phyloP scores from a whole-genome alignment of 2,888 invertebrate genomes.

The Digitonthophagus gazella region DNA sequence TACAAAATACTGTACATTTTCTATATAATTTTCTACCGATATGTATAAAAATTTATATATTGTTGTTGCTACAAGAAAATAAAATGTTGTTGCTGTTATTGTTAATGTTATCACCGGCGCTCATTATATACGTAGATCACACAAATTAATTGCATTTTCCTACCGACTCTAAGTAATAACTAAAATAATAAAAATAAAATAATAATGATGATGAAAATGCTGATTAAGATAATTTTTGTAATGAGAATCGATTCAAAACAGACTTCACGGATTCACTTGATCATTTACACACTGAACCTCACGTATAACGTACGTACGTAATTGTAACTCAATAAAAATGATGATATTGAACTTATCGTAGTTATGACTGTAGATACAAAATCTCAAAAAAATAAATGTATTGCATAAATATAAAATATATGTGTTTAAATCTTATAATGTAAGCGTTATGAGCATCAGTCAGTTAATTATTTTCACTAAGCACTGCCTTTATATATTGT shows the following conservation, averaged over 20 bases:
- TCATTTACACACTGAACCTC: background rate
- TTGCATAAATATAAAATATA: background rate
- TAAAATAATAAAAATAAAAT: background rate
- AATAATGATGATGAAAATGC: too few species aligned
- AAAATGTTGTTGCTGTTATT: slow-evolving; percentile 51
- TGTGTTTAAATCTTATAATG: background rate
- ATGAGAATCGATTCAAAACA: background rate
- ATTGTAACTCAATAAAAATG: background rate
- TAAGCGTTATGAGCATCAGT: background rate
- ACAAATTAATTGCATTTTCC: slow-evolving; percentile 5
- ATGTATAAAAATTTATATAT: slow-evolving; percentile 35
- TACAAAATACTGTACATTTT: slow-evolving; percentile 13
- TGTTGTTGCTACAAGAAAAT: slow-evolving; percentile 46
- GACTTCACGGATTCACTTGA: too few species aligned
- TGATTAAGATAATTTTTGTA: background rate
- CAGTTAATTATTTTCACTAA: background rate
- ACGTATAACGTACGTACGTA: too few species aligned
- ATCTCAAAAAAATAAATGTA: background rate
- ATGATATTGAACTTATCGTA: background rate
- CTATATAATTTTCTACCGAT: slow-evolving; percentile 17
- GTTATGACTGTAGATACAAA: background rate
- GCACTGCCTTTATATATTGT: background rate
- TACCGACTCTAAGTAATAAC: background rate
- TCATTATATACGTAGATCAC: slow-evolving; percentile 19
- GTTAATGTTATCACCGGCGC: slow-evolving; percentile 45